These are phyloP conservation scores for Oreonectes daqikongensis DNA, from an alignment of 2,797 vertebrate genomes.

Conservation along the genomic window DNA sequence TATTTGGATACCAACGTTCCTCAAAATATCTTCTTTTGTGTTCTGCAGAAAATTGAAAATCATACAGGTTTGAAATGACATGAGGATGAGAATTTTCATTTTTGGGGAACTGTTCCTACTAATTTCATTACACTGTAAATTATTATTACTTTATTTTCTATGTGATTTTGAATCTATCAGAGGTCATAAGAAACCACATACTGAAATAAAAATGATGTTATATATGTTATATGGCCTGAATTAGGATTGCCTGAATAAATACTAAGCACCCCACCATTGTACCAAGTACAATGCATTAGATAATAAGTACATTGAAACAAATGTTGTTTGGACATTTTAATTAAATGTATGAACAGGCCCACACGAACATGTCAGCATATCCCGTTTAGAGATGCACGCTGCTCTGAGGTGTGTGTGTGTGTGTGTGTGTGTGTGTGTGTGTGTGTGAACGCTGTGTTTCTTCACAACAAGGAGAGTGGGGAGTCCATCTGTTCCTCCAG, in stretches of 20 bases:
- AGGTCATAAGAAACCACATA: too few relatives aligned
- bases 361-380: constrained; percentile 42
- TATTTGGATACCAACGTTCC: too few relatives aligned
- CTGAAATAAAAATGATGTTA: too few relatives aligned
- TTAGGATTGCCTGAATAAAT: neutral
- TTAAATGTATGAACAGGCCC: constrained; percentile 38
- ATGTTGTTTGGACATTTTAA: constrained; percentile 37
- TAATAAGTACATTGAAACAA: constrained; percentile 33
- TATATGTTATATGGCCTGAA: neutral
- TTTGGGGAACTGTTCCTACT: neutral
- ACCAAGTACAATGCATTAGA: constrained; percentile 4
- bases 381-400: constrained; percentile 39
- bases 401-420: constrained; percentile 20
- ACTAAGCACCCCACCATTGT: neutral
- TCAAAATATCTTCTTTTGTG: too few relatives aligned
- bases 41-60: too few relatives aligned
- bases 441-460: constrained; percentile 46
- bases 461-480: constrained; percentile 56
- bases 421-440: constrained; percentile 34
- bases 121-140: neutral
- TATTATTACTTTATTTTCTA: too few relatives aligned
- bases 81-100: too few relatives aligned
- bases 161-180: too few relatives aligned
- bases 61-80: too few relatives aligned
- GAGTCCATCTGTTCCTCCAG: constrained; percentile 63